Evolutionary conservation across 1,140 invertebrate genomes (phyloP), one percentile per base, ranked within the genome.

Genomic region (Trypoxylus dichotomus): DNA sequence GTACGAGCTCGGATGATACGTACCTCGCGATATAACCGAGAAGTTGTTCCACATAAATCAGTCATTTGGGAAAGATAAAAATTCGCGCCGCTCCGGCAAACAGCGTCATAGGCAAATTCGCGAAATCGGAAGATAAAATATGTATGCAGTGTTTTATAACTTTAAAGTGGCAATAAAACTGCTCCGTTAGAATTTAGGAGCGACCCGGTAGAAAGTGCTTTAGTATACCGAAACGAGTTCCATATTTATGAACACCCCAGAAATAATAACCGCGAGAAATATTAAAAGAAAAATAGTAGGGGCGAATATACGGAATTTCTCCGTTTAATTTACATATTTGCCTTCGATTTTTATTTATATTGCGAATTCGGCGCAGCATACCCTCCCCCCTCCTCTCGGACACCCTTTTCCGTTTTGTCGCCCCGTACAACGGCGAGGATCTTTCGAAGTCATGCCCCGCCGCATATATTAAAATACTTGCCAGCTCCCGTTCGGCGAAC

Each of bases 341-440:
- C 77, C n/a, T 79, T 79, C 79, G 77, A 82, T 82, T 80, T 83
- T 80, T 81, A 82, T 83, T 79, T 81, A 81, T 81, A 80, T 80
- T 81, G 78, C 75, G 27, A 74, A 78, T 77, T 80, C 77, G 75
- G 72, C 24, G 58, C 21, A 3, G 54, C n/a, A 41, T 41, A 3
- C 54, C 6, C 58, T 60, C 21, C 58, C 10, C 8, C 58, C 58
- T 19, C 10, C n/a, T n/a, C n/a, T n/a, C n/a, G n/a, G 32, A 7
- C 32, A 5, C 32, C 32, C 32, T 37, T 37, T 37, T 8, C 5
- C 32, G 32, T 37, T 37, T 8, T 37, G 32, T 37, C 32, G 32
- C 32, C 32, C 32, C 32, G 5, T 5, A 37, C 32, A 8, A 8
- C 32, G 32, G 10, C 32, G 32, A 37, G 32, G 5, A 37, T 8